A percentile compares a stretch with the other conserved stretches of the same genome.
These are phyloP conservation scores for Philereme vetulata DNA, from an alignment of 2,888 invertebrate species.

Conservation along the genomic window DNA sequence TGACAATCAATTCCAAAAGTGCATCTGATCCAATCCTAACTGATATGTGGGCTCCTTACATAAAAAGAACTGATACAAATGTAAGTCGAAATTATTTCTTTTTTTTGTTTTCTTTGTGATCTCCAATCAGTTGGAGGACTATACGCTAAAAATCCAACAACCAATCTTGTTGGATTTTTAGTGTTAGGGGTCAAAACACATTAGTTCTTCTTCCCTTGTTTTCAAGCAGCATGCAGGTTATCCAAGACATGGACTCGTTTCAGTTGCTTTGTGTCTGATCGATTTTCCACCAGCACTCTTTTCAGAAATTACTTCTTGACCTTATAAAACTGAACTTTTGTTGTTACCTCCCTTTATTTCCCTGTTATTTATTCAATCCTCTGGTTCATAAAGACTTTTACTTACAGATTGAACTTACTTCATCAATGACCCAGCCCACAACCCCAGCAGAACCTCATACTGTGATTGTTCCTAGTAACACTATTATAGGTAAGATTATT, in stretches of 20 bases:
- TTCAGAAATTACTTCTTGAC: too few relatives aligned
- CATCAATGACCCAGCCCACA: conserved; percentile 51
- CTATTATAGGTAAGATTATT: conserved; percentile 47
- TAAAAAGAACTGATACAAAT: conserved; percentile 84
- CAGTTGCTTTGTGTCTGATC: too few relatives aligned
- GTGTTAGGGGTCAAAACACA: too few relatives aligned
- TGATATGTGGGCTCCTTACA: conserved; percentile 94
- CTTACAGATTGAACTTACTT: conserved; percentile 60
- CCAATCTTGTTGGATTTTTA: too few relatives aligned
- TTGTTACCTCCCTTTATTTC: too few relatives aligned
- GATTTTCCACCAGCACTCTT: neutral
- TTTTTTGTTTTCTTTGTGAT: too few relatives aligned
- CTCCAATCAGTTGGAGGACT: too few relatives aligned
- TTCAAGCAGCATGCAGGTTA: too few relatives aligned
- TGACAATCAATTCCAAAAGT: conserved; percentile 93
- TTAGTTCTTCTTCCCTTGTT: too few relatives aligned
- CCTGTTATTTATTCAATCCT: neutral
- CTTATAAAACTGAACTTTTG: too few relatives aligned
- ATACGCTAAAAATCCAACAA: too few relatives aligned
- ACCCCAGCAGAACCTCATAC: conserved; percentile 61
- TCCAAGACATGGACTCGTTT: too few relatives aligned
- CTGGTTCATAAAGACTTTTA: neutral
- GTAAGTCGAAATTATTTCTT: conserved; percentile 51
- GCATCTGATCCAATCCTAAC: conserved; percentile 84
- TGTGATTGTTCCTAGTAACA: conserved; percentile 41